Evolutionary conservation across 2,797 vertebrate species (phyloP).

Genomic region (Hippopotamyrus pictus): DNA sequence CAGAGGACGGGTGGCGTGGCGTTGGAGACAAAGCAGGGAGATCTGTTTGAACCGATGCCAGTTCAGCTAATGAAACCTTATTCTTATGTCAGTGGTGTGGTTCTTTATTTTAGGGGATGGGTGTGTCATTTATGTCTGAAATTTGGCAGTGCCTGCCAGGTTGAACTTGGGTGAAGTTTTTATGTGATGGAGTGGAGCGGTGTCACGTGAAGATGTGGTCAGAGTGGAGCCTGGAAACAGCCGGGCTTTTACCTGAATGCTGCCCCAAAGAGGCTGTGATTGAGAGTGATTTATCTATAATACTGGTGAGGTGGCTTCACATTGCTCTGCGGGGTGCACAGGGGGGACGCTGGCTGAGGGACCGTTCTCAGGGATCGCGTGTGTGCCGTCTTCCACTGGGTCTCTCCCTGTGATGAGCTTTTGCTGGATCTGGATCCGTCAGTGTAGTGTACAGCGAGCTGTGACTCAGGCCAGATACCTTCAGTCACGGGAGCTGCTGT

Average conservation of each 20-base stretch:
- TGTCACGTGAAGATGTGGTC: not conserved
- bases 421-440: slow-evolving; percentile 45
- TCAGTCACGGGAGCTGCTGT: not conserved
- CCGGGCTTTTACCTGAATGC: not conserved
- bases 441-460: not conserved
- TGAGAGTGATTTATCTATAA: not conserved
- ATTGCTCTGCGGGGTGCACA: not conserved
- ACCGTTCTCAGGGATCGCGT: slow-evolving; percentile 37
- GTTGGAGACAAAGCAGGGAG: slow-evolving; percentile 45
- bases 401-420: slow-evolving; percentile 49
- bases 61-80: slow-evolving; percentile 29
- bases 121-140: not conserved
- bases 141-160: not conserved
- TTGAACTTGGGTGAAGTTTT: not conserved
- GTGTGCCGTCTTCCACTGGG: slow-evolving; percentile 59
- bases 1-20: slow-evolving; percentile 48
- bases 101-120: not conserved
- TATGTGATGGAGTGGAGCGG: not conserved
- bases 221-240: not conserved
- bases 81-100: slow-evolving; percentile 16
- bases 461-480: not conserved
- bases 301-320: not conserved
- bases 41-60: slow-evolving; percentile 23
- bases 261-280: not conserved
- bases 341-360: slow-evolving; percentile 25